A percentile compares a stretch with the other conserved stretches of the same genome.
Evolutionary conservation across 2,888 invertebrate genomes (phyloP).

Genomic region (Dryobota labecula): DNA sequence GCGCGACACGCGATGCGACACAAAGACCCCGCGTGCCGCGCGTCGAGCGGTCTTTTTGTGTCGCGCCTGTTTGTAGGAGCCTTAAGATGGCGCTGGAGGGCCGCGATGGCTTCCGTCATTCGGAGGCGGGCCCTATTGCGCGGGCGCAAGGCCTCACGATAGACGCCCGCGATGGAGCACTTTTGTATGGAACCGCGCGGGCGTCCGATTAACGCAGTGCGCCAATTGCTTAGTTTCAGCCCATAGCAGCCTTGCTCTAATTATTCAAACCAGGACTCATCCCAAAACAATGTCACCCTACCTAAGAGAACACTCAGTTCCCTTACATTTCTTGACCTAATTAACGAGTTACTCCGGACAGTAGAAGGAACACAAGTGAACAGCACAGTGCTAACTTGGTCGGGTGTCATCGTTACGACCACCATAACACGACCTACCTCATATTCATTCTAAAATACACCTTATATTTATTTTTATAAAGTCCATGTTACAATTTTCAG

Average conservation of each 20-base stretch:
- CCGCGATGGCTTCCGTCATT: no score
- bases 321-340: slow-evolving; percentile 70
- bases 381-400: slow-evolving; percentile 62
- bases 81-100: no score
- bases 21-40: no score
- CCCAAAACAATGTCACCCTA: slow-evolving; percentile 41
- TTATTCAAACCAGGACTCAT: slow-evolving; percentile 5
- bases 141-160: no score
- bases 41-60: no score
- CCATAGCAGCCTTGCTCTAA: not conserved
- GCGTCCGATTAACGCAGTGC: no score
- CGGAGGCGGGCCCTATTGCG: no score
- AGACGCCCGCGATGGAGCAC: no score
- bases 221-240: no score
- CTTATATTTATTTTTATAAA: not conserved
- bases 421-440: not conserved
- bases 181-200: no score
- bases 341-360: slow-evolving; percentile 67
- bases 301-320: slow-evolving; percentile 45
- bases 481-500: not conserved
- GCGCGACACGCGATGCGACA: no score
- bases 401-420: slow-evolving; percentile 39
- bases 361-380: slow-evolving; percentile 55
- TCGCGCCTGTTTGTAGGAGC: no score
- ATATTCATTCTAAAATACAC: not conserved